These are phyloP conservation scores for Xerus inauris DNA, from an alignment of 2,113 vertebrate genomes.

Conservation along the genomic window DNA sequence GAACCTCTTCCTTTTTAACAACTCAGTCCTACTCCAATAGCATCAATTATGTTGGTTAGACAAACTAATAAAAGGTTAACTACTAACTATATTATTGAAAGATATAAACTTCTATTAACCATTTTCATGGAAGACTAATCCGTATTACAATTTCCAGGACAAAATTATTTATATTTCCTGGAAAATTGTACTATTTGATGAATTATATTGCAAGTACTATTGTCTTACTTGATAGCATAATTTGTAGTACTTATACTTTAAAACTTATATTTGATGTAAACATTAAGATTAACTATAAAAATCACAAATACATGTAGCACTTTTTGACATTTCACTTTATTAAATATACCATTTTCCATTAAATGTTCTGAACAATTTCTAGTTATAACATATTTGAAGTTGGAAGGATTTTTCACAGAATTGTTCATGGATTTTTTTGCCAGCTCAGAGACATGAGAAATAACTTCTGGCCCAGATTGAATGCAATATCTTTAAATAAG, in stretches of 20 bases:
- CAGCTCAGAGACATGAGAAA: not conserved
- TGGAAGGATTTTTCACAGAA: not conserved
- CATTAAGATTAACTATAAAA: not conserved
- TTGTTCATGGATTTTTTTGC: not conserved
- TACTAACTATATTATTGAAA: not conserved
- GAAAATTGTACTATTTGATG: not conserved
- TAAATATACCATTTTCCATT: not conserved
- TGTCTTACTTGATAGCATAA: not conserved
- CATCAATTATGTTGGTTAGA: not conserved
- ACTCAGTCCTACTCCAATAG: rapidly evolving
- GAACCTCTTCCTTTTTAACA: not conserved
- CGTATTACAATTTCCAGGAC: not conserved
- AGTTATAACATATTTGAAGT: not conserved
- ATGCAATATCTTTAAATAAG: not conserved
- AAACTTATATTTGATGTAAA: not conserved
- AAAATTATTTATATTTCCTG: constrained; percentile 1
- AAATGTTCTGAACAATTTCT: not conserved
- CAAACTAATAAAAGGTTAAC: not conserved
- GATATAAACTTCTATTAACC: not conserved
- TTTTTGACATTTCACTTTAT: not conserved
- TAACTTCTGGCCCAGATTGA: not conserved
- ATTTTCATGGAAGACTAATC: not conserved
- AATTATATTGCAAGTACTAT: not conserved
- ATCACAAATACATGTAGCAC: not conserved
- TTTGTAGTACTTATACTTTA: constrained; percentile 6